Evolutionary conservation across 2,797 vertebrate species (phyloP).

Genomic region (Enteromius argenteus): DNA sequence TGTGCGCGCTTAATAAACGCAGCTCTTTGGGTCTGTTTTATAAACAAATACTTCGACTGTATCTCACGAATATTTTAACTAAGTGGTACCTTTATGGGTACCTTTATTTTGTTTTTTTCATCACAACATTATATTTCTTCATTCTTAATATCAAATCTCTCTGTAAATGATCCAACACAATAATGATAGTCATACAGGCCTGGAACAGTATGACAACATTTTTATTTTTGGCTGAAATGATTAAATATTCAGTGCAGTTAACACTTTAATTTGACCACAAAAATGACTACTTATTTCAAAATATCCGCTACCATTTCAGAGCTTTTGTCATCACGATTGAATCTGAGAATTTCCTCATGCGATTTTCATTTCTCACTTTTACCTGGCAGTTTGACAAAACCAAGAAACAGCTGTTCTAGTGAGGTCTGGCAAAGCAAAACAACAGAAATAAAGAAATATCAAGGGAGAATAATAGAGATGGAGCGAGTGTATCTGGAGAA

Average conservation of each 20-base stretch:
- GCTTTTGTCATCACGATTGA: background rate
- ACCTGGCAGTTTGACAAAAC: slow-evolving; percentile 26
- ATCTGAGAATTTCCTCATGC: background rate
- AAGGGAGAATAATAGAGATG: slow-evolving; percentile 41
- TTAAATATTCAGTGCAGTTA: background rate
- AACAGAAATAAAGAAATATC: slow-evolving; percentile 42
- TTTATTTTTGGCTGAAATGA: background rate
- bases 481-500: slow-evolving; percentile 27
- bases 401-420: slow-evolving; percentile 21
- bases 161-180: background rate
- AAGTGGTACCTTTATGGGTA: background rate
- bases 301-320: background rate
- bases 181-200: background rate
- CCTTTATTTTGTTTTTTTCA: background rate
- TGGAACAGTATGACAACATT: background rate
- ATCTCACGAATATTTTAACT: background rate
- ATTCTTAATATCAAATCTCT: background rate
- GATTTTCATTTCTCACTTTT: background rate
- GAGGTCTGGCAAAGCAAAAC: slow-evolving; percentile 35
- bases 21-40: background rate
- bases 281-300: background rate
- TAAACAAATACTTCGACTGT: background rate
- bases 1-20: too few species aligned
- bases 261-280: background rate
- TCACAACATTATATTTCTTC: background rate